phyloP scores from a whole-genome alignment of 2,113 vertebrate species.

The Chrysemys picta region DNA sequence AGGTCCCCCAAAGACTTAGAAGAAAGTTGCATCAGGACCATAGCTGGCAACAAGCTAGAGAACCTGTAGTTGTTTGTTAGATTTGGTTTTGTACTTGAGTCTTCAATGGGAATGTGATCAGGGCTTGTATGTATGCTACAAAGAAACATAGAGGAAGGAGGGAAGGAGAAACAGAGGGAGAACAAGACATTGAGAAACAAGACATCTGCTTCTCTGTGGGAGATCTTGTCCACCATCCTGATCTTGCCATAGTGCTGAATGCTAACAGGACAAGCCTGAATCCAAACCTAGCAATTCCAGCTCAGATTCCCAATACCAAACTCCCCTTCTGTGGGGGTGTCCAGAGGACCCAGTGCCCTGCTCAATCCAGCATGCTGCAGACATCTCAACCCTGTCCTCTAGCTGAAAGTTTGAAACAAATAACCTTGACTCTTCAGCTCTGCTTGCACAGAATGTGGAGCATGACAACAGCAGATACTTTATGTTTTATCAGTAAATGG shows the following conservation, averaged over 20 bases:
- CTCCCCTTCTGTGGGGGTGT: not conserved
- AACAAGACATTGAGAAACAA: not conserved
- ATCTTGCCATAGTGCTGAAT: not conserved
- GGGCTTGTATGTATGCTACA: not conserved
- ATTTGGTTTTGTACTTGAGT: not conserved
- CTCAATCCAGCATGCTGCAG: not conserved
- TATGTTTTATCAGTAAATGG: not conserved
- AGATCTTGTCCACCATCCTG: not conserved
- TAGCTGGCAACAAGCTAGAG: not conserved
- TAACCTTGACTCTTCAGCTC: constrained; percentile 22
- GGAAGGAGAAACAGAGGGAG: not conserved
- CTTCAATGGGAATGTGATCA: not conserved
- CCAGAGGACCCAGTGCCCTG: not conserved
- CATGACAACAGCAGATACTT: not conserved
- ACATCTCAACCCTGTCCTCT: not conserved
- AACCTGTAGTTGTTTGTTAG: not conserved
- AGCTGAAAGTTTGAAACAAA: not conserved
- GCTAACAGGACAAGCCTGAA: not conserved
- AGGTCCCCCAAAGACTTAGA: not conserved
- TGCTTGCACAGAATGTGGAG: not conserved
- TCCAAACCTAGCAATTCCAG: not conserved
- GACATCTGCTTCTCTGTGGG: not conserved
- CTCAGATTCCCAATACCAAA: not conserved
- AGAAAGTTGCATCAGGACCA: not conserved
- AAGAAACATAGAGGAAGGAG: not conserved